phyloP scores from a whole-genome alignment of 2,113 vertebrate genomes.

The Peucedramus taeniatus region DNA sequence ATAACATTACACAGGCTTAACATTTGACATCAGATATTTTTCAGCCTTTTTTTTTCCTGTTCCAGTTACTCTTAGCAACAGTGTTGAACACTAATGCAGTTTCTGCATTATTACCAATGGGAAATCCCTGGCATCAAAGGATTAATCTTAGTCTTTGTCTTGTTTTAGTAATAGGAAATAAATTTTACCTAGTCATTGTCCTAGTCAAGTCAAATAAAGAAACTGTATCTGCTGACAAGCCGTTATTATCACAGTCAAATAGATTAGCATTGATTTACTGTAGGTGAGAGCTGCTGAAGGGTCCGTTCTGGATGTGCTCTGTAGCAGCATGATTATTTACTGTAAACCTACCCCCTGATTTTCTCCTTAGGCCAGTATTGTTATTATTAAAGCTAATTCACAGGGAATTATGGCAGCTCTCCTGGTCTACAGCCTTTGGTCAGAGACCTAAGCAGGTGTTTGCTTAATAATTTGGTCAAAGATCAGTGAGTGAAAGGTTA shows the following conservation, averaged over 20 bases:
- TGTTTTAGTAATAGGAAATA: slow-evolving; percentile 52
- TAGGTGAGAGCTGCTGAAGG: slow-evolving; percentile 50
- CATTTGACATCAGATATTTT: slow-evolving; percentile 31
- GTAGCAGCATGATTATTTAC: slow-evolving; percentile 66
- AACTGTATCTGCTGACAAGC: slow-evolving; percentile 51
- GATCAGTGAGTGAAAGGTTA: slow-evolving; percentile 97
- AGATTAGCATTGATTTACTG: slow-evolving; percentile 68
- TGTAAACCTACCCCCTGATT: slow-evolving; percentile 75
- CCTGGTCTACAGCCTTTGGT: slow-evolving; percentile 73
- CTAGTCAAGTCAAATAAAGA: slow-evolving; percentile 55
- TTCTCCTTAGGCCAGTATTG: slow-evolving; percentile 71
- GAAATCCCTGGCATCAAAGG: slow-evolving; percentile 53
- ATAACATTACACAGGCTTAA: neutral
- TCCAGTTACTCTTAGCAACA: slow-evolving; percentile 42
- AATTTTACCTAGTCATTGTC: slow-evolving; percentile 42
- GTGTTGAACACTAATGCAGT: slow-evolving; percentile 25
- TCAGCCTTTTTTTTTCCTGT: neutral
- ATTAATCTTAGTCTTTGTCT: slow-evolving; percentile 55
- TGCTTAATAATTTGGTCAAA: slow-evolving; percentile 99
- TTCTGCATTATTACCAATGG: slow-evolving; percentile 14
- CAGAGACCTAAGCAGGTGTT: slow-evolving; percentile 94
- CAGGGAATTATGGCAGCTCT: slow-evolving; percentile 83
- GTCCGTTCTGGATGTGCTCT: neutral
- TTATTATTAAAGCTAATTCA: slow-evolving; percentile 79
- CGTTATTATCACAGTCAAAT: slow-evolving; percentile 56